Percentiles rank a stretch among this genome's conserved stretches.
Conservation (phyloP, 2,888 invertebrate genomes). For the Caenorhabditis sulstoni region DNA sequence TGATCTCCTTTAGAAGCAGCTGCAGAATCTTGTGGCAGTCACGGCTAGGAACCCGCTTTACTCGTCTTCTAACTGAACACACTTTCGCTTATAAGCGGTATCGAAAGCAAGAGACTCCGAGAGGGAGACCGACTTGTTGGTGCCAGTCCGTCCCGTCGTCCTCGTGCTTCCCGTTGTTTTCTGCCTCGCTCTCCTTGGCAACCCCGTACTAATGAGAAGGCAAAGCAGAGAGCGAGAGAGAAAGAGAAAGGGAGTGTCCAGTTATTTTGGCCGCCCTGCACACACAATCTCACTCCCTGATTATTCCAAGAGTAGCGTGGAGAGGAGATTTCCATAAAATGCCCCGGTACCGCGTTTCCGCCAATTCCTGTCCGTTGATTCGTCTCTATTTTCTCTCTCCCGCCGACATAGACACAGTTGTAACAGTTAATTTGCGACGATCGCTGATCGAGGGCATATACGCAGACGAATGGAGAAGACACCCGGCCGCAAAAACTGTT, state of each 20-base stretch:
- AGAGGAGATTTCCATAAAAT: constrained; percentile 38
- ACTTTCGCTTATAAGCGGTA: neutral
- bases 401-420: constrained; percentile 41
- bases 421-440: constrained; percentile 52
- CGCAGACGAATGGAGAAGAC: constrained; percentile 25
- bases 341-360: constrained; percentile 8
- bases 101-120: neutral
- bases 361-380: neutral
- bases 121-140: neutral
- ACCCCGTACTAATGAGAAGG: constrained; percentile 9
- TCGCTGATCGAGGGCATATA: constrained; percentile 36
- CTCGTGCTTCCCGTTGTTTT: constrained; percentile 5
- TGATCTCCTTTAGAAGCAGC: neutral
- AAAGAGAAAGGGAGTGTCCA: constrained; percentile 15
- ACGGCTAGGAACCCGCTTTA: neutral
- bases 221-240: neutral
- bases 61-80: neutral
- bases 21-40: neutral
- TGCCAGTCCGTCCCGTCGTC: neutral
- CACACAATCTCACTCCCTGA: neutral
- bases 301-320: constrained; percentile 10
- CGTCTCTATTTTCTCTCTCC: constrained; percentile 17
- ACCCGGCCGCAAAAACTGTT: constrained; percentile 18
- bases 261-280: neutral
- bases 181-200: constrained; percentile 29